Conservation (phyloP, 2,888 invertebrate species). For the Melanargia galathea region DNA sequence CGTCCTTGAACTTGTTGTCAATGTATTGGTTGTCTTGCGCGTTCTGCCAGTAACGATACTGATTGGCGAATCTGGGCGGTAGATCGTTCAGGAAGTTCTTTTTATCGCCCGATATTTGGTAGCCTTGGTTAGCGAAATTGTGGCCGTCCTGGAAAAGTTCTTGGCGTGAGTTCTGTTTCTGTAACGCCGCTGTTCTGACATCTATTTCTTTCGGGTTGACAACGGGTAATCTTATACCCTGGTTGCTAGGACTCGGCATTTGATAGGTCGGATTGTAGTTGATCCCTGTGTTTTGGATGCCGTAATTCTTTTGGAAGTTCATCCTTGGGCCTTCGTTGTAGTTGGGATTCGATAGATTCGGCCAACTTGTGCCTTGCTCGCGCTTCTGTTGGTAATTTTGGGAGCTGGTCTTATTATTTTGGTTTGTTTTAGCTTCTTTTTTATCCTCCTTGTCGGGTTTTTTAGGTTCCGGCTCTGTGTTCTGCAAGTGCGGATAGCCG, state of each 20-base stretch:
- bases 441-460: slow-evolving; percentile 67
- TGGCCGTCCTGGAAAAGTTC: slow-evolving; percentile 67
- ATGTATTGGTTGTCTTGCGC: slow-evolving; percentile 64
- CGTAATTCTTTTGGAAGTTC: slow-evolving; percentile 67
- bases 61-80: slow-evolving; percentile 75
- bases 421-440: slow-evolving; percentile 58
- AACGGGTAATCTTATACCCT: slow-evolving; percentile 69
- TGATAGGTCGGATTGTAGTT: slow-evolving; percentile 62
- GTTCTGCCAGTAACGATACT: slow-evolving; percentile 72
- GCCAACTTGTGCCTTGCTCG: slow-evolving; percentile 49
- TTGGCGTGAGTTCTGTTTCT: slow-evolving; percentile 71
- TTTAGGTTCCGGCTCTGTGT: slow-evolving; percentile 66
- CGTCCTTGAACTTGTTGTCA: slow-evolving; percentile 72
- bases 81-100: slow-evolving; percentile 73
- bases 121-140: slow-evolving; percentile 63
- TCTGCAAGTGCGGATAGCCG: slow-evolving; percentile 77
- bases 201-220: slow-evolving; percentile 80
- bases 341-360: slow-evolving; percentile 42
- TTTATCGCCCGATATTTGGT: slow-evolving; percentile 71
- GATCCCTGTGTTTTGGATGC: slow-evolving; percentile 58
- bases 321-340: slow-evolving; percentile 55
- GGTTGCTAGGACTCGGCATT: slow-evolving; percentile 48
- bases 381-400: slow-evolving; percentile 55
- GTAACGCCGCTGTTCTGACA: slow-evolving; percentile 73
- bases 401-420: slow-evolving; percentile 51